These are phyloP conservation scores for Casuarius casuarius DNA, from an alignment of 2,113 vertebrate species.

Conservation along the genomic window DNA sequence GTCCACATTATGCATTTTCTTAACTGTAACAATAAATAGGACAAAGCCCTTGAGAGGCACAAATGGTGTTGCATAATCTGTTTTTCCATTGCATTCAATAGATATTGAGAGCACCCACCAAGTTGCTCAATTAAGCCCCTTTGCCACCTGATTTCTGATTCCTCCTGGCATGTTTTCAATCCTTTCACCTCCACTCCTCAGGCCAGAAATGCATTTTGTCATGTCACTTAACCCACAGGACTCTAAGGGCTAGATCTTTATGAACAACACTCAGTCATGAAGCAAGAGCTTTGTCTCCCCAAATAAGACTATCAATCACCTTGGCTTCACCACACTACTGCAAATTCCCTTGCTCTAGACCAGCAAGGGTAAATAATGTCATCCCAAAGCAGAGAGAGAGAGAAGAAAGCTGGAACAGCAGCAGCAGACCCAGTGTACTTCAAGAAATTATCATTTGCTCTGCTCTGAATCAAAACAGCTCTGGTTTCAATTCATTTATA, in stretches of 20 bases:
- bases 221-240: neutral
- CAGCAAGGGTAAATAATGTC: neutral
- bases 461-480: neutral
- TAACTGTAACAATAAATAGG: no score
- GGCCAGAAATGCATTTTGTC: neutral
- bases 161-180: neutral
- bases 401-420: neutral
- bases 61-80: no score
- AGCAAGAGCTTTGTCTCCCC: no score
- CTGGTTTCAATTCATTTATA: neutral
- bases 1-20: no score
- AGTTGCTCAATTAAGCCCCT: no score
- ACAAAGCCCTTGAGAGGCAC: no score
- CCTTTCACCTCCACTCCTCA: no score
- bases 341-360: neutral
- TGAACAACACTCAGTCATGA: neutral
- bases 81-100: no score
- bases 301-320: no score
- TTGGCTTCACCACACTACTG: neutral
- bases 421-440: neutral
- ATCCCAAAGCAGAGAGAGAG: neutral
- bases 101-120: no score
- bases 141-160: no score
- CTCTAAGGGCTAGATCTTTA: neutral
- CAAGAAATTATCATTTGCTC: neutral